These are phyloP conservation scores for Chaenogobius annularis DNA, from an alignment of 2,113 vertebrate genomes.

Conservation along the genomic window DNA sequence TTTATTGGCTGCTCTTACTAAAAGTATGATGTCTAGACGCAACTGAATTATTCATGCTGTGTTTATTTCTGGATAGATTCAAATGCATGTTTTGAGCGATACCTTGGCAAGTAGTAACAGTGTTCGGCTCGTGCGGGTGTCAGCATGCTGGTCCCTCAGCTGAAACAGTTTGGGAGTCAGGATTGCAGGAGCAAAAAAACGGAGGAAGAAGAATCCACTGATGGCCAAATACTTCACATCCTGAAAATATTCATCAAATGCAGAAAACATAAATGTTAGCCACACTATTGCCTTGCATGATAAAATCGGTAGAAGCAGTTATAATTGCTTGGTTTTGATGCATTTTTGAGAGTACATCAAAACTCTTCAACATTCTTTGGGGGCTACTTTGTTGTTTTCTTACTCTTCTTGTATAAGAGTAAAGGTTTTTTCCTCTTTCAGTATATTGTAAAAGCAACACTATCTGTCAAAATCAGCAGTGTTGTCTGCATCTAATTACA, in stretches of 20 bases:
- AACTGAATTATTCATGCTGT: conserved; percentile 33
- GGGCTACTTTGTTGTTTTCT: too few species aligned
- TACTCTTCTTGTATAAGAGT: too few species aligned
- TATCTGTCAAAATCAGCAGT: background rate
- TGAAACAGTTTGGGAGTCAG: conserved; percentile 90
- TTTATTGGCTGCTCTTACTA: conserved; percentile 13
- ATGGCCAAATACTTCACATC: conserved; percentile 87
- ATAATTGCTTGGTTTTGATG: background rate
- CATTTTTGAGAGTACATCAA: too few species aligned
- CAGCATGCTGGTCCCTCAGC: conserved; percentile 86
- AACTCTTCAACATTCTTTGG: too few species aligned
- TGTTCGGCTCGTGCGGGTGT: conserved; percentile 84
- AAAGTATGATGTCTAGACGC: conserved; percentile 27
- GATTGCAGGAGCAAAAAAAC: conserved; percentile 87
- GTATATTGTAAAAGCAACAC: too few species aligned
- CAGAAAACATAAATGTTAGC: background rate
- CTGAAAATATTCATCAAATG: conserved; percentile 61
- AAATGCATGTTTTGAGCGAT: conserved; percentile 24
- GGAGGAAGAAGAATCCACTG: conserved; percentile 90
- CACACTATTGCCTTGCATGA: background rate
- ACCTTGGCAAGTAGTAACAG: conserved; percentile 92
- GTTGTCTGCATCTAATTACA: background rate
- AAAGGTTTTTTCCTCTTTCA: too few species aligned
- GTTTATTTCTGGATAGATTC: conserved; percentile 13
- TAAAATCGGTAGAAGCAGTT: background rate